Evolutionary conservation across 23 tunicate species (phyloP).

Genomic region (Halocynthia aurantium): DNA sequence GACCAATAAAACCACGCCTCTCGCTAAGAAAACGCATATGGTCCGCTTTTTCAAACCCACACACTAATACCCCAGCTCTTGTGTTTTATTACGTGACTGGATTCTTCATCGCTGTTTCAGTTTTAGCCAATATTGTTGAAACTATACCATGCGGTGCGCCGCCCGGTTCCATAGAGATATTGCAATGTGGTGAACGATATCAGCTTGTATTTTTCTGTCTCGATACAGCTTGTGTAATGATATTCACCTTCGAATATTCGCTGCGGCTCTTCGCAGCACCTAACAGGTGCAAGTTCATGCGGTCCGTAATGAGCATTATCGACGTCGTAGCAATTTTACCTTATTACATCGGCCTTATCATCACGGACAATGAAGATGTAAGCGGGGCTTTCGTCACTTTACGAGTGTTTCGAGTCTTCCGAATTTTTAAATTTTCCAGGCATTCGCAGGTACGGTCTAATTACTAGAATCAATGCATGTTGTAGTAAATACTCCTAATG

Average conservation of each 20-base stretch:
- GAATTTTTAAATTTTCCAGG: slow-evolving; percentile 98
- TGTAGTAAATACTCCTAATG: too few species aligned
- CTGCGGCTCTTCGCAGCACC: slow-evolving; percentile 95
- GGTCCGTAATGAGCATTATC: slow-evolving; percentile 96
- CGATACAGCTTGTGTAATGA: slow-evolving; percentile 98
- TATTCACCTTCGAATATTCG: slow-evolving; percentile 87
- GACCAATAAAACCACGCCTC: slow-evolving; percentile 32
- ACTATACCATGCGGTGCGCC: slow-evolving; percentile 72
- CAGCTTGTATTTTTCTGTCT: slow-evolving; percentile 81
- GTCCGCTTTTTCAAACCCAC: slow-evolving; percentile 93
- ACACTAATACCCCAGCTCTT: slow-evolving; percentile 96
- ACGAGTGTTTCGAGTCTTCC: slow-evolving; percentile 99
- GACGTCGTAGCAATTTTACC: slow-evolving; percentile 99
- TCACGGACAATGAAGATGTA: slow-evolving; percentile 96
- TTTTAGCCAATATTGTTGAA: slow-evolving; percentile 97
- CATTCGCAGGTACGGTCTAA: slow-evolving; percentile 50
- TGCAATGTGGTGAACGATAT: slow-evolving; percentile 69
- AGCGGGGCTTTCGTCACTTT: slow-evolving; percentile 99
- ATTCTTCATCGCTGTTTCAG: slow-evolving; percentile 99
- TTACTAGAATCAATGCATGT: too few species aligned
- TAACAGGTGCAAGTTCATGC: slow-evolving; percentile 90
- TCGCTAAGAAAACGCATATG: slow-evolving; percentile 86
- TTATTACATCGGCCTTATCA: slow-evolving; percentile 89
- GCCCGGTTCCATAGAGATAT: slow-evolving; percentile 32
- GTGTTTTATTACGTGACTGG: slow-evolving; percentile 99